phyloP scores from a whole-genome alignment of 1,140 invertebrate genomes.

The Eciton burchellii region DNA sequence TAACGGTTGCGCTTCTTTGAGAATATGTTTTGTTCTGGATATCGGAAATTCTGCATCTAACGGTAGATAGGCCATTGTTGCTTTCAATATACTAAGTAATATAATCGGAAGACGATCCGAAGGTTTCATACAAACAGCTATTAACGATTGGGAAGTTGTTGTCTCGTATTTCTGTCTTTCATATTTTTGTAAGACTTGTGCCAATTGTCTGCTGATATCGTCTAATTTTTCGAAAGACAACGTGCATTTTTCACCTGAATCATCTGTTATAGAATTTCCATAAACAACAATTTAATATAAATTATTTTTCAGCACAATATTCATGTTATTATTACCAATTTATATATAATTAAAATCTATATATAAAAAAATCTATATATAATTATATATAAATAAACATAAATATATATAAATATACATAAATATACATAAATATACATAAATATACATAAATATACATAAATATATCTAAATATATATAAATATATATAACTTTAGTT shows the following conservation, averaged over 20 bases:
- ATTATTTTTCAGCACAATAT: neutral
- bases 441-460: no score
- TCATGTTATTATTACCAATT: neutral
- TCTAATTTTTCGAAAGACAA: conserved; percentile 88
- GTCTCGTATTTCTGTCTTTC: conserved; percentile 88
- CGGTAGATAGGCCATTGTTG: conserved; percentile 93
- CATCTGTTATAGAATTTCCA: conserved; percentile 77
- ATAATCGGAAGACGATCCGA: conserved; percentile 89
- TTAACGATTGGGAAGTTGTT: conserved; percentile 87
- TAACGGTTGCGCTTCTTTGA: conserved; percentile 90
- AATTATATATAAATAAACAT: no score
- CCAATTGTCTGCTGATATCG: conserved; percentile 87
- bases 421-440: no score
- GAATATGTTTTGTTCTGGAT: conserved; percentile 91
- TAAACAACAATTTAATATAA: neutral
- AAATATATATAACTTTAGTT: no score
- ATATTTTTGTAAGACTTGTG: conserved; percentile 85
- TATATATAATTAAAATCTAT: no score
- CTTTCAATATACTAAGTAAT: conserved; percentile 92
- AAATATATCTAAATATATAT: no score
- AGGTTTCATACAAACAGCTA: conserved; percentile 92
- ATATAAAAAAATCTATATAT: neutral
- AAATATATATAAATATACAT: no score
- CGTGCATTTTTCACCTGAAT: conserved; percentile 78
- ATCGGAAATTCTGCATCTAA: conserved; percentile 92